Percentiles rank a stretch among this genome's conserved stretches.
Evolutionary conservation across 2,113 vertebrate species (phyloP).

Genomic region (Catharus fuscescens): DNA sequence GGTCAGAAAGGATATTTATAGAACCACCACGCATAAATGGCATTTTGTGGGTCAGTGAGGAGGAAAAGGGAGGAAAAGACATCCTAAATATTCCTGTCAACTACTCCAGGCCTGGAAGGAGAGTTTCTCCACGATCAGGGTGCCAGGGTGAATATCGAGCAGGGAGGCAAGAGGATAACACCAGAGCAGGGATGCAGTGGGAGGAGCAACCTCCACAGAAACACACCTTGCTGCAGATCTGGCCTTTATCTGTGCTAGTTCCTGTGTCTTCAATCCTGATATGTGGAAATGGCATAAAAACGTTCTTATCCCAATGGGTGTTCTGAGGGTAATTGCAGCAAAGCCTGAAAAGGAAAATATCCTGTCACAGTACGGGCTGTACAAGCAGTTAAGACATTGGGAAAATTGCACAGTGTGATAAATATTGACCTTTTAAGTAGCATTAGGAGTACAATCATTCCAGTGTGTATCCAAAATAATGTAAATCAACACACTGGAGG

Average conservation of each 20-base stretch:
- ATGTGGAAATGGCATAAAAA: not conserved
- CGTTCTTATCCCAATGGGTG: not conserved
- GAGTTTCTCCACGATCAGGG: not conserved
- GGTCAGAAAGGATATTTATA: not conserved
- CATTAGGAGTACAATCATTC: constrained; percentile 2
- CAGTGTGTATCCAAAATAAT: not conserved
- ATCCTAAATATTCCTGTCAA: not conserved
- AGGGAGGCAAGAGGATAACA: not conserved
- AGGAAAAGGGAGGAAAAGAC: not conserved
- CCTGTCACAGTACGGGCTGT: not conserved
- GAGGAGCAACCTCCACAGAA: not conserved
- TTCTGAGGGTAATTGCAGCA: not conserved
- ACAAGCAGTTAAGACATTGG: not conserved
- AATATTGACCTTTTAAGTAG: constrained; percentile 51
- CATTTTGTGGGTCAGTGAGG: not conserved
- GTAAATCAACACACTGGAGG: not conserved
- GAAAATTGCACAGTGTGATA: constrained; percentile 28
- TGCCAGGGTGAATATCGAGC: not conserved
- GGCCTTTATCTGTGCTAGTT: not conserved
- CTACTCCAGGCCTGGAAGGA: not conserved
- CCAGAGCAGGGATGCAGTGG: not conserved
- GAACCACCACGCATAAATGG: not conserved
- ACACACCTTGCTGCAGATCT: not conserved
- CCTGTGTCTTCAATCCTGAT: not conserved
- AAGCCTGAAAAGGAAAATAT: not conserved